Evolutionary conservation across 2,113 vertebrate species (phyloP).

Genomic region (Geococcyx californianus): DNA sequence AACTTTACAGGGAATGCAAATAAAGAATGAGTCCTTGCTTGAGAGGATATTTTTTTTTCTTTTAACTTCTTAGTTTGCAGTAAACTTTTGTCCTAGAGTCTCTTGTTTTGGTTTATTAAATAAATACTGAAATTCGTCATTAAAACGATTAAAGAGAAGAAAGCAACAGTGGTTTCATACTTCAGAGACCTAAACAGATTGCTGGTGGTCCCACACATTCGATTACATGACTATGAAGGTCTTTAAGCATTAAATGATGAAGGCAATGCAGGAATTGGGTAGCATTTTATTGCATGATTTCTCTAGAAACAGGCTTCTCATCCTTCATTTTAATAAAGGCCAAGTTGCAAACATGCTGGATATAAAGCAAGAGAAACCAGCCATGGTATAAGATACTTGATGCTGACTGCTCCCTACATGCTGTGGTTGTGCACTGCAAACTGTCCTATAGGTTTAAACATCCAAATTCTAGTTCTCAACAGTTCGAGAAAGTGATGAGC

Average conservation of each 20-base stretch:
- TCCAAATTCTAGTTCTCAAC: neutral
- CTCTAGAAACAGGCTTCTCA: neutral
- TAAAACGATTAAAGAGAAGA: neutral
- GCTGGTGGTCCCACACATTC: neutral
- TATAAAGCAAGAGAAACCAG: neutral
- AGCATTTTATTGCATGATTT: neutral
- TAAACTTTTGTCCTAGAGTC: neutral
- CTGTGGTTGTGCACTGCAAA: neutral
- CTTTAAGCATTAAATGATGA: neutral
- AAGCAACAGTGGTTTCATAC: neutral
- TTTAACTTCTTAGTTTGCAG: neutral
- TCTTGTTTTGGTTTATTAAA: neutral
- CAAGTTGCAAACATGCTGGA: neutral
- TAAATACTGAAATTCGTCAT: neutral
- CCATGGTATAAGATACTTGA: neutral
- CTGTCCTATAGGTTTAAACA: neutral
- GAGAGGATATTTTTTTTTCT: neutral
- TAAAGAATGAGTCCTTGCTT: neutral
- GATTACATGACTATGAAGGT: neutral
- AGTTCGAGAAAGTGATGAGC: neutral
- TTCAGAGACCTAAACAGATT: neutral
- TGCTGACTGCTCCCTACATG: neutral
- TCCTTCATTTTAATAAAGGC: neutral
- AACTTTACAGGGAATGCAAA: neutral
- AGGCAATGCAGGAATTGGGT: neutral